phyloP scores from a whole-genome alignment of 2,113 vertebrate species.

The Odontesthes bonariensis region DNA sequence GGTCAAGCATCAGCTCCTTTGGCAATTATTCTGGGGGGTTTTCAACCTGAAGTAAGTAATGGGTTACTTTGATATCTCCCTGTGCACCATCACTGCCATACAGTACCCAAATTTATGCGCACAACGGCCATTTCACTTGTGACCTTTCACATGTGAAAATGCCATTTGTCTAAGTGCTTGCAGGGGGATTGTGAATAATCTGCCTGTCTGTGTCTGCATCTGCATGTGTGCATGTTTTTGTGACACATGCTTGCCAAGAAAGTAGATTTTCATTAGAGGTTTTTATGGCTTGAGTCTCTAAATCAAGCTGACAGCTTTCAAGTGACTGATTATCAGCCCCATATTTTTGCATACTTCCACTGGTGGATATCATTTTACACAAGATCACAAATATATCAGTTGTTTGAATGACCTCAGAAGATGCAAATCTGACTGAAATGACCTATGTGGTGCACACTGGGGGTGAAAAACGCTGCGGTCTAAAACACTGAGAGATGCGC shows the following conservation, averaged over 20 bases:
- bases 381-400: slow-evolving; percentile 30
- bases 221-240: slow-evolving; percentile 39
- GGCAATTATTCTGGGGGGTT: slow-evolving; percentile 20
- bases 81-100: not conserved
- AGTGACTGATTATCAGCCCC: slow-evolving; percentile 45
- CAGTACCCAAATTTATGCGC: slow-evolving; percentile 39
- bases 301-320: slow-evolving; percentile 63
- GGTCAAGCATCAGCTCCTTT: slow-evolving; percentile 18
- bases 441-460: slow-evolving; percentile 4
- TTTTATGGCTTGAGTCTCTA: slow-evolving; percentile 54
- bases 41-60: slow-evolving; percentile 51
- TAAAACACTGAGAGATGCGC: slow-evolving; percentile 8
- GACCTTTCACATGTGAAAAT: slow-evolving; percentile 74
- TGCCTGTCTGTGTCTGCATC: slow-evolving; percentile 30
- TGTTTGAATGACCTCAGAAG: slow-evolving; percentile 17
- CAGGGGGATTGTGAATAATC: slow-evolving; percentile 63
- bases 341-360: slow-evolving; percentile 54
- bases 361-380: slow-evolving; percentile 29
- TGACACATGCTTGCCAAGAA: slow-evolving; percentile 51
- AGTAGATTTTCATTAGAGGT: slow-evolving; percentile 57
- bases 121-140: slow-evolving; percentile 50
- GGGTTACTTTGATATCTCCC: slow-evolving; percentile 28
- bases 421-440: slow-evolving; percentile 30
- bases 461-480: not conserved
- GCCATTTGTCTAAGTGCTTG: slow-evolving; percentile 59